These are phyloP conservation scores for Dolomedes plantarius DNA, from an alignment of 2,888 invertebrate species.

Conservation along the genomic window DNA sequence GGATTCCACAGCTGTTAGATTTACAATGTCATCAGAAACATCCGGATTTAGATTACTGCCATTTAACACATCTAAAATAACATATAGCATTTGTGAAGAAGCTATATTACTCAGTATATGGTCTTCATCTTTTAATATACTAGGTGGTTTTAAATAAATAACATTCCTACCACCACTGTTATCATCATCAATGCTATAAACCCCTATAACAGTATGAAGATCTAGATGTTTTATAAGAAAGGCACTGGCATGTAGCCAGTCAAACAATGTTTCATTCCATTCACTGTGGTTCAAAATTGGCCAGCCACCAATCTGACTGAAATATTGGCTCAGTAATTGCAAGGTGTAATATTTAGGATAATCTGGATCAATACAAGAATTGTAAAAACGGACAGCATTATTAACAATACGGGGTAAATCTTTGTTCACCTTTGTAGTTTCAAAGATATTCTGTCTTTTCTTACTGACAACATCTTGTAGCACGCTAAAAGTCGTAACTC, in stretches of 20 bases:
- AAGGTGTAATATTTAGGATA: too few relatives aligned
- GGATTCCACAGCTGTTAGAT: not conserved
- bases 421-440: not conserved
- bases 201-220: conserved; percentile 18
- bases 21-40: not conserved
- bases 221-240: conserved; percentile 20
- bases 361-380: conserved; percentile 21
- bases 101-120: not conserved
- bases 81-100: conserved; percentile 16
- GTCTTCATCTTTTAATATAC: not conserved
- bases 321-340: conserved; percentile 12
- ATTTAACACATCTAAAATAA: not conserved
- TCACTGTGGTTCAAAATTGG: conserved; percentile 21
- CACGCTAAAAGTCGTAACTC: conserved; percentile 4
- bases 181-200: conserved; percentile 24
- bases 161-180: conserved; percentile 19
- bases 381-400: conserved; percentile 36
- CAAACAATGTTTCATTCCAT: conserved; percentile 27
- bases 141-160: conserved; percentile 38
- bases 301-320: conserved; percentile 43
- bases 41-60: not conserved
- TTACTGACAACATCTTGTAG: not conserved
- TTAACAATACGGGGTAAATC: conserved; percentile 33
- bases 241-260: conserved; percentile 43
- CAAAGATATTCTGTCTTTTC: conserved; percentile 17